Base-by-base conservation (phyloP, 2,113 vertebrate genomes). In the Xerus inauris region DNA sequence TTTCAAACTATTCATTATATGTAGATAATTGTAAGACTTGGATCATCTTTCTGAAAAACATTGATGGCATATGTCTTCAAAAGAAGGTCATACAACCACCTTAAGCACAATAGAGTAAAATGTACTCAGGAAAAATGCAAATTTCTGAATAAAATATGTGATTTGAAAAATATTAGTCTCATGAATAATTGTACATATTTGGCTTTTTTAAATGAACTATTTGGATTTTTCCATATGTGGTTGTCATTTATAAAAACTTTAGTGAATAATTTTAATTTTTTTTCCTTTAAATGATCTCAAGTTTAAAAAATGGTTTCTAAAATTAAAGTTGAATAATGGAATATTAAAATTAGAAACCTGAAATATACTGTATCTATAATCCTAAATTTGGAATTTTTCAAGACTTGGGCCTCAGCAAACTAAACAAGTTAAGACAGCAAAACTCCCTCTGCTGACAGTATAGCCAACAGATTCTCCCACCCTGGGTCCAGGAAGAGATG, bases 341-440 rank as follows among this genome's bases (percentile, higher is more conserved):
- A 79, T 16, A 71, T 81, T 91, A 94, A 62, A 87, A 83, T 72
- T 65, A 88, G 69, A 95, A 79, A 38, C n/a, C 51, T 67, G n/a
- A 69, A 84, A 94, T 8, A 79, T 45, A 64, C 42, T 54, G 67
- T 64, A 54, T 92, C 64, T 80, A 92, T 28, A 94, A 76, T 81
- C 19, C n/a, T 91, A 96, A 86, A 95, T 86, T 71, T 93, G 57
- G 26, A 83, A 91, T 77, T 89, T 89, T 94, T 91, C 49, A 83
- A 86, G 6, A 85, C 0, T 77, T 49, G 62, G 87, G 75, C 10
- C 89, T 42, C 45, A 86, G 40, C 75, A 97, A 57, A 47, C 49
- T 71, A 94, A 97, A 45, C 10, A 91, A 28, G 69, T 65, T 12
- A 12, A 89, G 57, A 84, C 26, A 88, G 7, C 14, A 54, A 73